A percentile compares a stretch with the other conserved stretches of the same genome.
Evolutionary conservation across 2,113 vertebrate species (phyloP).

Genomic region (Pelodiscus sinensis): DNA sequence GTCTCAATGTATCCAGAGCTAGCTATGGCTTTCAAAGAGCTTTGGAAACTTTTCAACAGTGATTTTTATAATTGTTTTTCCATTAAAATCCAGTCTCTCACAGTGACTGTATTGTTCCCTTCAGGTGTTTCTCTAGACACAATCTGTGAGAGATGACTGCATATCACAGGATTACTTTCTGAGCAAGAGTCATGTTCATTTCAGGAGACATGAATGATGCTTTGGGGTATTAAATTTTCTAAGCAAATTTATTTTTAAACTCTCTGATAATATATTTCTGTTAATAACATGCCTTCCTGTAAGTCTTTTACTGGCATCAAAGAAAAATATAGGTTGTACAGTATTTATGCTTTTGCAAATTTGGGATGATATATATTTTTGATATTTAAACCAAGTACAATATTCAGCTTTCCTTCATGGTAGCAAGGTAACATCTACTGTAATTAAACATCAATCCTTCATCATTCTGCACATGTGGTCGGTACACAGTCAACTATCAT

Average conservation of each 20-base stretch:
- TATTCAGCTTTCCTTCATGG: not conserved
- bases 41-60: slow-evolving; percentile 33
- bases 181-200: not conserved
- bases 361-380: accelerated
- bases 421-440: not conserved
- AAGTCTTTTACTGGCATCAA: not conserved
- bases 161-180: slow-evolving; percentile 40
- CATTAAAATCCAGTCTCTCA: slow-evolving; percentile 17
- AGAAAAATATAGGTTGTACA: not conserved
- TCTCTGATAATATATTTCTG: slow-evolving; percentile 7
- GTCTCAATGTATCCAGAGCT: not conserved
- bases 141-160: not conserved
- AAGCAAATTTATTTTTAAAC: slow-evolving; percentile 44
- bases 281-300: not conserved
- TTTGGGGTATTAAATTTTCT: slow-evolving; percentile 36
- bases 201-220: slow-evolving; percentile 35
- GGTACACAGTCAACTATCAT: not conserved
- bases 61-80: slow-evolving; percentile 45
- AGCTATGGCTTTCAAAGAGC: slow-evolving; percentile 24
- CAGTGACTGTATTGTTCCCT: not conserved
- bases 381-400: not conserved
- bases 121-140: not conserved
- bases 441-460: not conserved
- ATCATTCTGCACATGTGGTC: not conserved
- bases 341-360: not conserved